A percentile compares a stretch with the other conserved stretches of the same genome.
Evolutionary conservation across 1,140 invertebrate genomes (phyloP).

Genomic region (Drosophila funebris): DNA sequence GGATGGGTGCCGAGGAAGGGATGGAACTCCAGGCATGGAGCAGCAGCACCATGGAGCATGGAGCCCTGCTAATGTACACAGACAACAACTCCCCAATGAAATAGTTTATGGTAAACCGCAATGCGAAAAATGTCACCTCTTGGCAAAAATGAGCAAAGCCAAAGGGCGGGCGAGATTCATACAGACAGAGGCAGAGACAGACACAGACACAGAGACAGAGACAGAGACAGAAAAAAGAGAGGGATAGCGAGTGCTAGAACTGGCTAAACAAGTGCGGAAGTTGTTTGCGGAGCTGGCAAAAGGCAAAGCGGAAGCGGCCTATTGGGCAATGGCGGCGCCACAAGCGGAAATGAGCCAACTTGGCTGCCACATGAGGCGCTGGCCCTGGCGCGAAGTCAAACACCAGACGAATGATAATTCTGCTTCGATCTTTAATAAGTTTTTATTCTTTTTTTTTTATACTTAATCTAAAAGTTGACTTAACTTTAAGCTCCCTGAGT

Average conservation of each 20-base stretch:
- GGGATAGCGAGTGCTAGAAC: neutral
- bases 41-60: slow-evolving; percentile 1
- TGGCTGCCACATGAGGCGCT: slow-evolving; percentile 72
- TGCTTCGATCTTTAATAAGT: slow-evolving; percentile 30
- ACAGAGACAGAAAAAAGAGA: neutral
- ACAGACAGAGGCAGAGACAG: slow-evolving; percentile 19
- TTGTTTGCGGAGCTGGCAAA: slow-evolving; percentile 74
- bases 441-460: slow-evolving; percentile 41
- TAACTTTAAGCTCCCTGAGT: slow-evolving; percentile 62
- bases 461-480: slow-evolving; percentile 36
- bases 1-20: slow-evolving; percentile 4
- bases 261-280: slow-evolving; percentile 75
- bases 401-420: slow-evolving; percentile 39
- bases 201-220: slow-evolving; percentile 10
- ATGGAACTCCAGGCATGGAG: slow-evolving; percentile 5
- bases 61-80: slow-evolving; percentile 50
- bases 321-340: slow-evolving; percentile 63
- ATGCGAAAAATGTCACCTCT: slow-evolving; percentile 83
- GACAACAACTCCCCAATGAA: slow-evolving; percentile 73
- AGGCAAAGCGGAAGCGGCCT: slow-evolving; percentile 61
- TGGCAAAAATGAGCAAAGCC: slow-evolving; percentile 71
- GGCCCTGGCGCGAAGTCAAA: slow-evolving; percentile 26
- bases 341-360: slow-evolving; percentile 76
- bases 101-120: slow-evolving; percentile 83
- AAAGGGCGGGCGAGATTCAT: slow-evolving; percentile 33